Conservation (phyloP, 2,113 vertebrate genomes). For the Crocuta crocuta region DNA sequence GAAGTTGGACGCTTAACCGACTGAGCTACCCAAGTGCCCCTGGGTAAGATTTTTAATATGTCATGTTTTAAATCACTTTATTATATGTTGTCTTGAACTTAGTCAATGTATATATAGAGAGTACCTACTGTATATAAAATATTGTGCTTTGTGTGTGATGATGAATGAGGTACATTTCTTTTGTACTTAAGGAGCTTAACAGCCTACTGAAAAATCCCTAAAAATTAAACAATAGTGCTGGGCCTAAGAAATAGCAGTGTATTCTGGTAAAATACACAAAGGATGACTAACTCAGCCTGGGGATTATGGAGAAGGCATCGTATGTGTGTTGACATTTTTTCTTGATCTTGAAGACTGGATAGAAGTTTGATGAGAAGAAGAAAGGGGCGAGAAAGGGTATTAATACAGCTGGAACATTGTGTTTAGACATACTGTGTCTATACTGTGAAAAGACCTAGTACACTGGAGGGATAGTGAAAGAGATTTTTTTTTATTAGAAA, state of each 20-base stretch:
- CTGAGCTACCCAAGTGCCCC: no score
- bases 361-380: constrained; percentile 3
- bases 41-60: background rate
- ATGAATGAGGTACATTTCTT: background rate
- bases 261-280: background rate
- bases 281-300: background rate
- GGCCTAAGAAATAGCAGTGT: background rate
- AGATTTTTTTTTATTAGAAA: background rate
- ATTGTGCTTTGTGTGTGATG: background rate
- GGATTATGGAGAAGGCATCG: background rate
- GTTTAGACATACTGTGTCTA: background rate
- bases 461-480: background rate
- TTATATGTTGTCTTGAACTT: background rate
- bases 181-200: background rate
- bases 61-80: background rate
- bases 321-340: background rate
- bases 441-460: background rate
- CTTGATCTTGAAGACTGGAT: background rate
- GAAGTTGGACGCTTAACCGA: no score
- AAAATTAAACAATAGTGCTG: background rate
- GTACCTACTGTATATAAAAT: background rate
- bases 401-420: background rate
- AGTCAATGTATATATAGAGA: background rate
- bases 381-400: background rate
- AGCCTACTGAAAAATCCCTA: background rate